Base-by-base conservation (phyloP, 2,888 invertebrate species). In the Coenonympha glycerion region DNA sequence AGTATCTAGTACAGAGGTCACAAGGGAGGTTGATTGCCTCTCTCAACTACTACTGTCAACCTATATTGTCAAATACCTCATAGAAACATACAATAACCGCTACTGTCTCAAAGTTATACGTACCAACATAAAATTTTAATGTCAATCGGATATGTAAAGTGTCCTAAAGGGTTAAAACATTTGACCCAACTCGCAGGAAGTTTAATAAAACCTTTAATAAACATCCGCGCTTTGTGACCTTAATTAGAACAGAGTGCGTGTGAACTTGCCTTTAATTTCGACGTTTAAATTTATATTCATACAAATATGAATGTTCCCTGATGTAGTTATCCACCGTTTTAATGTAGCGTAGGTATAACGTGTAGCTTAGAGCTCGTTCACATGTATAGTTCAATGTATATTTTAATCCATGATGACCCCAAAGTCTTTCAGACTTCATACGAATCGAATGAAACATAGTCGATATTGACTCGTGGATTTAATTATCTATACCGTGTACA, bases 231-330 rank as follows among this genome's bases (percentile, higher is more conserved):
- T 39, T 39, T 39, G 13, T 13, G 39, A 39, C 39, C 39, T 22
- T 39, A 39, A 39, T 39, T 39, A 39, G 39, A 44, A 15, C 9
- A 33, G 5, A 21, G 30, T 21, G 21, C 11, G 42, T 30, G 42
- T 31, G 15, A 30, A 28, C 26, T 18, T 18, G 41, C 9, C 6
- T 41, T 41, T 28, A 41, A 28, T 41, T 18, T 18, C 3, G 28
- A 26, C 41, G 11, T 41, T 41, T 22, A 11, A 31, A 19, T 16
- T 34, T 41, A 33, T 41, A 41, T 39, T 16, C 39, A 47, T 39
- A 28, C 6, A 21, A 13, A 24, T 47, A 24, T 24, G 15, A 39
- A 24, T 15, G 15, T 2, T 24, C 24, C 24, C 39, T 24, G 15
- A 22, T 16, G 39, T 39, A n/a, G n/a, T n/a, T n/a, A n/a, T n/a